These are phyloP conservation scores for Macrophya alboannulata DNA, from an alignment of 2,888 invertebrate genomes.

Conservation along the genomic window DNA sequence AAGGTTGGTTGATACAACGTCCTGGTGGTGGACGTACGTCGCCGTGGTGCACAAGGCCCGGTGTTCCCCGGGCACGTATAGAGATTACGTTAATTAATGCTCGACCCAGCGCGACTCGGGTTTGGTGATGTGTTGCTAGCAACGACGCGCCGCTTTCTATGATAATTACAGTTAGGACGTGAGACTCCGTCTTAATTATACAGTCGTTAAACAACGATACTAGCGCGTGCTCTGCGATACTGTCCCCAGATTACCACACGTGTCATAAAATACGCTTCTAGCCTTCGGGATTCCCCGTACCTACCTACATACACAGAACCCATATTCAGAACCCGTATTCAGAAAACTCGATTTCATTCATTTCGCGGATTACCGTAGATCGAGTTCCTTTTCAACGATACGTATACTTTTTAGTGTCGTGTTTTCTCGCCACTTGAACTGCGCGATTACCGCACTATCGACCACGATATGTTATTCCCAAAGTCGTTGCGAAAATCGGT, in stretches of 20 bases:
- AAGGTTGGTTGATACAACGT: background rate
- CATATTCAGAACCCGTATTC: background rate
- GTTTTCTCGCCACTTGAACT: background rate
- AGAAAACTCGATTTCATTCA: background rate
- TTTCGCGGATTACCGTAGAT: background rate
- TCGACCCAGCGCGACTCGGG: conserved; percentile 65
- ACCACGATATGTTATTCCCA: background rate
- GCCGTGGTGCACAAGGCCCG: conserved; percentile 40
- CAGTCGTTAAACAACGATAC: conserved; percentile 55
- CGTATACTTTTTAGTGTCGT: background rate
- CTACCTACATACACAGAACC: background rate
- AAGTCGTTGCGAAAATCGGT: background rate
- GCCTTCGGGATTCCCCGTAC: conserved; percentile 23
- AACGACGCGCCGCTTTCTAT: conserved; percentile 72
- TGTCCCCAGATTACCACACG: conserved; percentile 50
- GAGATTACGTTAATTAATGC: conserved; percentile 78
- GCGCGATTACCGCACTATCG: background rate
- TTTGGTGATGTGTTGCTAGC: conserved; percentile 70
- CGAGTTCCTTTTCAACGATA: background rate
- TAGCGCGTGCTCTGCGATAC: conserved; percentile 55
- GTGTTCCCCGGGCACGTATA: conserved; percentile 71
- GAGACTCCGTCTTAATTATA: conserved; percentile 73
- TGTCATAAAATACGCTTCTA: conserved; percentile 47
- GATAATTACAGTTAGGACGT: conserved; percentile 73
- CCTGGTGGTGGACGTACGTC: background rate